Evolutionary conservation across 2,113 vertebrate species (phyloP).

Genomic region (Muntiacus muntjak): DNA sequence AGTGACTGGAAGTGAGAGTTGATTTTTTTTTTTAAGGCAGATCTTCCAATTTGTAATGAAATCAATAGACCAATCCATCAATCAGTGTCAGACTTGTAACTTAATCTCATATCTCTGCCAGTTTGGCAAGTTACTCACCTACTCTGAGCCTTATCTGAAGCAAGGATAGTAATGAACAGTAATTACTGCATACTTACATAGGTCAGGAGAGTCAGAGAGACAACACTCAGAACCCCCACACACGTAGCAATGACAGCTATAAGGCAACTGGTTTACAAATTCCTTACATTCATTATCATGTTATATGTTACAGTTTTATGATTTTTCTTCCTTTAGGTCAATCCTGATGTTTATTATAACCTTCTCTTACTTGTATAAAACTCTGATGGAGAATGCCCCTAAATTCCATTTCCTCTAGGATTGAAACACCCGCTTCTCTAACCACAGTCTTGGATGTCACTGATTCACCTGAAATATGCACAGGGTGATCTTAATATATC

Average conservation of each 20-base stretch:
- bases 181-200: background rate
- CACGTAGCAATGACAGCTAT: accelerated
- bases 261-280: background rate
- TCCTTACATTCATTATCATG: background rate
- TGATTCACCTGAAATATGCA: background rate
- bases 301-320: background rate
- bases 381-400: background rate
- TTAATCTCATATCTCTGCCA: background rate
- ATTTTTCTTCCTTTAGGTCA: background rate
- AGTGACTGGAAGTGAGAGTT: background rate
- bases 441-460: background rate
- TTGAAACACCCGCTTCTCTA: background rate
- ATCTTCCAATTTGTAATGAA: background rate
- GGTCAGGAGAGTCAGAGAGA: background rate
- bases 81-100: background rate
- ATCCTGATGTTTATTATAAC: background rate
- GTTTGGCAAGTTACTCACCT: background rate
- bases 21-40: background rate
- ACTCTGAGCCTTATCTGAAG: background rate
- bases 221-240: background rate
- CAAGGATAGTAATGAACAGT: background rate
- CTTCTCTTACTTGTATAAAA: background rate
- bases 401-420: background rate
- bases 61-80: background rate
- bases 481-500: background rate